phyloP scores from a whole-genome alignment of 2,797 vertebrate species.

The Intellagama lesueurii region DNA sequence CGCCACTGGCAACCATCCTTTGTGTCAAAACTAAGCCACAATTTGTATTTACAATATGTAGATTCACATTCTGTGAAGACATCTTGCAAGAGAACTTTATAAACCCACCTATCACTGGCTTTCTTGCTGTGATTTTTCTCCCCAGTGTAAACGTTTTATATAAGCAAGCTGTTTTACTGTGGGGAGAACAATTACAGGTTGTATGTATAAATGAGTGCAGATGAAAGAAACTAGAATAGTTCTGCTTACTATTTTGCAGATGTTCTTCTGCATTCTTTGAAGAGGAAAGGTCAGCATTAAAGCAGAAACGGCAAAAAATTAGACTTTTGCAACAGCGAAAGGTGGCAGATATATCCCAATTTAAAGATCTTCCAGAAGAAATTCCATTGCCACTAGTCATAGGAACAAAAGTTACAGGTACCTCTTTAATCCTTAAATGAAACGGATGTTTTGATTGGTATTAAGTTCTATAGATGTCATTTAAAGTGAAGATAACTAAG shows the following conservation, averaged over 20 bases:
- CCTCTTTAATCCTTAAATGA: constrained; percentile 35
- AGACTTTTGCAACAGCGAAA: constrained; percentile 95
- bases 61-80: not conserved
- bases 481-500: constrained; percentile 11
- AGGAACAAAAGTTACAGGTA: constrained; percentile 98
- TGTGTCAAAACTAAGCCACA: not conserved
- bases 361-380: constrained; percentile 98
- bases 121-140: not conserved
- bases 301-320: constrained; percentile 97
- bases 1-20: not conserved
- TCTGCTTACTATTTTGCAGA: constrained; percentile 75
- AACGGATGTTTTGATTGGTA: not conserved
- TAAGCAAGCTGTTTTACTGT: not conserved
- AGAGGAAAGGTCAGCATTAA: constrained; percentile 93
- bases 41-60: not conserved
- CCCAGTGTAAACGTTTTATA: not conserved
- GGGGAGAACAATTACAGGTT: not conserved
- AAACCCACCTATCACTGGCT: not conserved
- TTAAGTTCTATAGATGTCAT: constrained; percentile 3
- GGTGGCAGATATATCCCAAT: constrained; percentile 92
- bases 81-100: not conserved
- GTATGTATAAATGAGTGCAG: not conserved
- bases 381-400: constrained; percentile 97
- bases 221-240: constrained; percentile 8
- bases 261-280: constrained; percentile 99